Percentiles rank a stretch among this genome's conserved stretches.
phyloP scores from a whole-genome alignment of 2,888 invertebrate genomes.

The Eristalinus aeneus region DNA sequence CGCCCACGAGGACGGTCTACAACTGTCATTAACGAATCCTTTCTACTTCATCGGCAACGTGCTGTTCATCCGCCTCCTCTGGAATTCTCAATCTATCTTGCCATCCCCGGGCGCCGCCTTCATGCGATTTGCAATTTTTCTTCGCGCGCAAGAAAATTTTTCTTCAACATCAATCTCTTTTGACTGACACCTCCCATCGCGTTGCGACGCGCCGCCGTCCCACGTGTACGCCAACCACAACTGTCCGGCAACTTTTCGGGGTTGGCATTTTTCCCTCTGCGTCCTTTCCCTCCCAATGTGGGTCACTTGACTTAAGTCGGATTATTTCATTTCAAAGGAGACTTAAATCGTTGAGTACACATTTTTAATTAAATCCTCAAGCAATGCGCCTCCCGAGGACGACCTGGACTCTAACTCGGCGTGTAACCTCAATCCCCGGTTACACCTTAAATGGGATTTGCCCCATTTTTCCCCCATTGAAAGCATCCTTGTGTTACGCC shows the following conservation, averaged over 20 bases:
- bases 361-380: conserved; percentile 53
- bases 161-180: not conserved
- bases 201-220: not conserved
- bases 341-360: conserved; percentile 45
- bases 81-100: not conserved
- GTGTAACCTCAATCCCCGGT: conserved; percentile 23
- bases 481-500: conserved; percentile 4
- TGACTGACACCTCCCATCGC: not conserved
- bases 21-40: not conserved
- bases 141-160: not conserved
- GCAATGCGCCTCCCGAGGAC: conserved; percentile 2
- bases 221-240: conserved; percentile 1
- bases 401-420: not conserved
- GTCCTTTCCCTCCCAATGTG: not conserved
- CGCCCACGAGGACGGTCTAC: not conserved
- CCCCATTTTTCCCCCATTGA: conserved; percentile 8
- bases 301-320: conserved; percentile 35
- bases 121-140: not conserved
- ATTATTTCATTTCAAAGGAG: conserved; percentile 38
- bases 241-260: conserved; percentile 1
- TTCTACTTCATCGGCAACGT: not conserved
- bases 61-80: not conserved
- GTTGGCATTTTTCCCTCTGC: not conserved
- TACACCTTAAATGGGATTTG: conserved; percentile 19
- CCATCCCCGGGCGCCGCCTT: not conserved